A percentile compares a stretch with the other conserved stretches of the same genome.
Evolutionary conservation across 2,113 vertebrate species (phyloP).

Genomic region (Limnothrissa miodon): DNA sequence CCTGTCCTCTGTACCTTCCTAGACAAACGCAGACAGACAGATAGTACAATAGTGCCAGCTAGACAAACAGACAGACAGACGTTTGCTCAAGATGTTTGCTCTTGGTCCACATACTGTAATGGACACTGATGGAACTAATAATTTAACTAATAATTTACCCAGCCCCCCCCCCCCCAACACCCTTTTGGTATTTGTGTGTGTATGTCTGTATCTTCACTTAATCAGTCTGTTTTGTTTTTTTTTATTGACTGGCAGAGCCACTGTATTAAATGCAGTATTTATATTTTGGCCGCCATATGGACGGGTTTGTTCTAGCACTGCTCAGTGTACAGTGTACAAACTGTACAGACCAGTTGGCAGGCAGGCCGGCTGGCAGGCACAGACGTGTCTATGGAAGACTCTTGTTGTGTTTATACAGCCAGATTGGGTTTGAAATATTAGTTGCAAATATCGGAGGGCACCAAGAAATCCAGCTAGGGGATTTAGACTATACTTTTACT

Average conservation of each 20-base stretch:
- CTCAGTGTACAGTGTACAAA: not conserved
- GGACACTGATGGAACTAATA: conserved; percentile 31
- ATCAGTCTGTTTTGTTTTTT: not conserved
- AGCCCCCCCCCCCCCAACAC: not conserved
- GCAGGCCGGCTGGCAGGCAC: not conserved
- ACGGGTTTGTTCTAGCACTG: no score
- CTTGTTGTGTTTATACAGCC: not conserved
- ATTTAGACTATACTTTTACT: no score
- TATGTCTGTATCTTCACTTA: not conserved
- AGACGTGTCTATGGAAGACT: not conserved
- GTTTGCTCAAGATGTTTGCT: not conserved
- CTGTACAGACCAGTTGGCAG: not conserved
- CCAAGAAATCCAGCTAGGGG: not conserved
- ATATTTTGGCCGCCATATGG: not conserved
- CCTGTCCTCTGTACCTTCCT: not conserved
- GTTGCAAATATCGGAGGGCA: not conserved
- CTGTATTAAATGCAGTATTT: not conserved
- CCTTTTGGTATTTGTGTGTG: not conserved
- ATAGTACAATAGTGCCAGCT: no score
- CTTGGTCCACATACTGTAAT: conserved; percentile 2
- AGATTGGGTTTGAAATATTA: not conserved
- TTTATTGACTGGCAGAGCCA: conserved; percentile 2
- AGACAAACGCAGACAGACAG: not conserved
- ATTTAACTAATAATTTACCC: conserved; percentile 16
- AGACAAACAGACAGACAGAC: conserved; percentile 19